Conservation (phyloP, 1,140 invertebrate species). For the Drosophila kanapiae region DNA sequence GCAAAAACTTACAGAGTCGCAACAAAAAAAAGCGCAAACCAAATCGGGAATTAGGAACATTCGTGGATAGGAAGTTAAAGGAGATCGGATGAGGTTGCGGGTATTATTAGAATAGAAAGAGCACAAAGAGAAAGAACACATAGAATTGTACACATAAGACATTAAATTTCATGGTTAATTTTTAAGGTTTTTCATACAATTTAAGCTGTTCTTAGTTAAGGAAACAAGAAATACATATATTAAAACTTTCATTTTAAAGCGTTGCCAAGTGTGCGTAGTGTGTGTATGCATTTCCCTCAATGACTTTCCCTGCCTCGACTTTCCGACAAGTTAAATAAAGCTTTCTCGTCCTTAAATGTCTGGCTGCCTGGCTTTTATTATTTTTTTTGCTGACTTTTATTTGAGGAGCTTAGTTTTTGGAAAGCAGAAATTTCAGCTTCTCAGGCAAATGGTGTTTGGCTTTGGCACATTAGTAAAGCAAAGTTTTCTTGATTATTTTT, state of each 20-base stretch:
- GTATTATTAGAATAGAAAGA: constrained; percentile 62
- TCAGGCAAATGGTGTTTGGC: constrained; percentile 12
- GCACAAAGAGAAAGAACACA: constrained; percentile 78
- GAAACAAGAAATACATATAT: not conserved
- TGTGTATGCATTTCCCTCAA: constrained; percentile 10
- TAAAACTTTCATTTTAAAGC: constrained; percentile 25
- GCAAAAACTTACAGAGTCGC: constrained; percentile 85
- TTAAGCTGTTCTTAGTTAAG: constrained; percentile 41
- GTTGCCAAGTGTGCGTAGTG: not conserved
- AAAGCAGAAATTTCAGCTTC: constrained; percentile 5
- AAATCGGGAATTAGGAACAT: constrained; percentile 24
- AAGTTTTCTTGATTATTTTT: constrained; percentile 23
- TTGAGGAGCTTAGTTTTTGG: constrained; percentile 37
- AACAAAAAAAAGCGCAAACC: constrained; percentile 53
- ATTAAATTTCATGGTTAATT: constrained; percentile 44
- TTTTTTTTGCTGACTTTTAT: constrained; percentile 47
- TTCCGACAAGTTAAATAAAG: constrained; percentile 38
- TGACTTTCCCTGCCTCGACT: constrained; percentile 4
- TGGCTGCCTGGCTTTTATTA: constrained; percentile 11
- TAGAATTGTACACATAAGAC: constrained; percentile 72
- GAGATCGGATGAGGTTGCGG: constrained; percentile 5
- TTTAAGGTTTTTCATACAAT: constrained; percentile 16
- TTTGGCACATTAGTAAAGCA: constrained; percentile 15
- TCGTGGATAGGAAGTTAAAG: constrained; percentile 4
- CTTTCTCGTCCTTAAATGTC: constrained; percentile 26